Evolutionary conservation across 2,797 vertebrate species (phyloP).

Genomic region (Onychomys torridus): DNA sequence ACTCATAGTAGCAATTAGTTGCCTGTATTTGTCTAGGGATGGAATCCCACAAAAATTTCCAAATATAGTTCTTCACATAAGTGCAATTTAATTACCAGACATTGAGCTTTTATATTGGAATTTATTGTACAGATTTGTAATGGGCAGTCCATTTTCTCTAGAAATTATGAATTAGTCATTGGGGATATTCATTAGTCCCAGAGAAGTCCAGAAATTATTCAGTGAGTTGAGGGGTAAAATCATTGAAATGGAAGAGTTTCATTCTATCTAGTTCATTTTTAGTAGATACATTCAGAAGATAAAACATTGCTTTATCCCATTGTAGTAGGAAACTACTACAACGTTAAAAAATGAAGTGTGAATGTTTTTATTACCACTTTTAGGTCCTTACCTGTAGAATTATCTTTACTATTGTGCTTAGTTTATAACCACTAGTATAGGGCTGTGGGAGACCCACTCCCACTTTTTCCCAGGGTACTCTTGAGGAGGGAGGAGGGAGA

Average conservation of each 20-base stretch:
- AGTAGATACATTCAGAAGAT: conserved; percentile 34
- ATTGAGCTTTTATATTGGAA: conserved; percentile 42
- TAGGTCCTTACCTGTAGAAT: not conserved
- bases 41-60: no score
- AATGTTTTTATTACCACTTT: conserved; percentile 14
- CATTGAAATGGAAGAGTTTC: conserved; percentile 58
- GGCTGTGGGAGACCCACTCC: not conserved
- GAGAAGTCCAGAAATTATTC: conserved; percentile 39
- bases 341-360: conserved; percentile 42
- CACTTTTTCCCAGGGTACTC: no score
- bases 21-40: no score
- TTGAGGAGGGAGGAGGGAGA: no score
- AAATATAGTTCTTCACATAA: not conserved
- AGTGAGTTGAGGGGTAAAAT: not conserved
- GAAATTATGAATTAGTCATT: conserved; percentile 66
- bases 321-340: not conserved
- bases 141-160: conserved; percentile 40
- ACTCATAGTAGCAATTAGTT: not conserved
- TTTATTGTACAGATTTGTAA: conserved; percentile 33
- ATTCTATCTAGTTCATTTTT: conserved; percentile 34
- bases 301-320: not conserved
- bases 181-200: conserved; percentile 37
- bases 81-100: not conserved
- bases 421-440: not conserved
- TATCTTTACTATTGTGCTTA: not conserved